Conservation (phyloP, 2,888 invertebrate species). For the Troides aeacus region DNA sequence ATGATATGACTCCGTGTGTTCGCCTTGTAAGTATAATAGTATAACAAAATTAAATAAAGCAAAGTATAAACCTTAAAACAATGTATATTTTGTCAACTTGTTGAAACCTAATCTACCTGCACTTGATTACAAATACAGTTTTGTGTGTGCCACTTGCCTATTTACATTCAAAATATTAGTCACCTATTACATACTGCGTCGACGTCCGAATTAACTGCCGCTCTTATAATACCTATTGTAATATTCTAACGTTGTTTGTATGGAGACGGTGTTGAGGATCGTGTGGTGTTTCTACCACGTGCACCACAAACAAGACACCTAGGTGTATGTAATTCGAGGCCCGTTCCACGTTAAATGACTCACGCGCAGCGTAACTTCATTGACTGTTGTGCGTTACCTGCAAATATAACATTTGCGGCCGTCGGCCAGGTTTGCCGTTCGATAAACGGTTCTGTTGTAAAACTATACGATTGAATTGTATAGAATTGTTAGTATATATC, state of each 20-base stretch:
- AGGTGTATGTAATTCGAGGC: slow-evolving; percentile 41
- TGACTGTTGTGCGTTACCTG: slow-evolving; percentile 26
- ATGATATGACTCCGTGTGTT: no score
- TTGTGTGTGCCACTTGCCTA: neutral
- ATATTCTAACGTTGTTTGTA: slow-evolving; percentile 38
- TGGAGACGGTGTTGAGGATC: slow-evolving; percentile 25
- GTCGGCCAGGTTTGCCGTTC: slow-evolving; percentile 4
- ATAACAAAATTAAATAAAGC: no score
- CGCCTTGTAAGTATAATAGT: no score
- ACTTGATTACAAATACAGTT: slow-evolving; percentile 3
- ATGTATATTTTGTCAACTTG: neutral
- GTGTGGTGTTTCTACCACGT: slow-evolving; percentile 39
- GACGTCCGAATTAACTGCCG: slow-evolving; percentile 31
- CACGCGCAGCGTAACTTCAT: slow-evolving; percentile 31
- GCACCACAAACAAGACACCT: slow-evolving; percentile 35
- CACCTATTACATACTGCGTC: neutral
- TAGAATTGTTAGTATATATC: neutral
- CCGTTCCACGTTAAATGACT: slow-evolving; percentile 33
- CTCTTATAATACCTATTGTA: slow-evolving; percentile 33
- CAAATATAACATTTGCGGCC: slow-evolving; percentile 20
- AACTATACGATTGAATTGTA: neutral
- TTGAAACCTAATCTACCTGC: slow-evolving; percentile 4
- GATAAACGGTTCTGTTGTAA: slow-evolving; percentile 9
- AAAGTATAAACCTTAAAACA: no score
- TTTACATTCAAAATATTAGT: no score